These are phyloP conservation scores for Drosophila funebris DNA, from an alignment of 1,140 invertebrate species.

Conservation along the genomic window DNA sequence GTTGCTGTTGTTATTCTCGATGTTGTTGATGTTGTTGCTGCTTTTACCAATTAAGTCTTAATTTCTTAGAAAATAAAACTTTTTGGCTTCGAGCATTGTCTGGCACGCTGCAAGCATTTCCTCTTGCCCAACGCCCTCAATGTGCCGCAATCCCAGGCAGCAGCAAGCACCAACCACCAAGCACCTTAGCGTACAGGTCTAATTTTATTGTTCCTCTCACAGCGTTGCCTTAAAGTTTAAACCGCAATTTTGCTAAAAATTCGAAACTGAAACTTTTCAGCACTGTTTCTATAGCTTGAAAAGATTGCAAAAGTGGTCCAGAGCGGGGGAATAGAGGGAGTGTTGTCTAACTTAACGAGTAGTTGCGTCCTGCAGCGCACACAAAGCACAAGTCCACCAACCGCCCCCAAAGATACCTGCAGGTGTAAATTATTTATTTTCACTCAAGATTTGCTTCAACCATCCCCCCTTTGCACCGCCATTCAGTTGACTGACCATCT, in stretches of 20 bases:
- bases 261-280: conserved; percentile 73
- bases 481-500: not conserved
- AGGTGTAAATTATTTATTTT: conserved; percentile 83
- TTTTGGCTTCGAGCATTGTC: conserved; percentile 75
- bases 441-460: conserved; percentile 74
- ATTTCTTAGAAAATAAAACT: conserved; percentile 83
- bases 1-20: conserved; percentile 22
- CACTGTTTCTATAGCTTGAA: conserved; percentile 65
- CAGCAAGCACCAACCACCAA: not conserved
- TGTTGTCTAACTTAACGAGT: conserved; percentile 44
- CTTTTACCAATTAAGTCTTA: conserved; percentile 82
- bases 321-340: not conserved
- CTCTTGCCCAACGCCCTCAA: conserved; percentile 4
- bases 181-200: conserved; percentile 51
- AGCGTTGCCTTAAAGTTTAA: conserved; percentile 64
- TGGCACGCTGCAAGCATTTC: conserved; percentile 47
- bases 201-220: conserved; percentile 39
- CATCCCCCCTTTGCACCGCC: not conserved
- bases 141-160: conserved; percentile 1
- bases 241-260: conserved; percentile 70
- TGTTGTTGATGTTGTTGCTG: conserved; percentile 59
- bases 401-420: conserved; percentile 60
- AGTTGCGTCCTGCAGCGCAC: conserved; percentile 14
- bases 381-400: conserved; percentile 18
- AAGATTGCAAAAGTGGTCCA: conserved; percentile 6